These are phyloP conservation scores for Platyscapa corneri DNA, from an alignment of 1,140 invertebrate genomes.

Conservation along the genomic window DNA sequence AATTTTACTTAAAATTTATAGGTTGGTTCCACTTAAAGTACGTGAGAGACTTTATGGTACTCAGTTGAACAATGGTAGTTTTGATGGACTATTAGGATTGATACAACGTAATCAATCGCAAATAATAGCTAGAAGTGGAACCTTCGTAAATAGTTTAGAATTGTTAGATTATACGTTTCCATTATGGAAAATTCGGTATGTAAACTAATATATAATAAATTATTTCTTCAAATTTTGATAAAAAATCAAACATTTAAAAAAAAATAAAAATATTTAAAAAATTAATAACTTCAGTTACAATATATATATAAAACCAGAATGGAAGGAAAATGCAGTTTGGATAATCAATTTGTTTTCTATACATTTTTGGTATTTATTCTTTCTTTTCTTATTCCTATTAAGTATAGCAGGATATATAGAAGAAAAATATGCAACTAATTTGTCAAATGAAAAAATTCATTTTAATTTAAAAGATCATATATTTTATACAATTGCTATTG, in stretches of 20 bases:
- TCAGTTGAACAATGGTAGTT: slow-evolving; percentile 42
- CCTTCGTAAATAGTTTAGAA: neutral
- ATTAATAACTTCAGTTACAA: slow-evolving; percentile 53
- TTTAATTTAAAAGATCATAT: slow-evolving; percentile 59
- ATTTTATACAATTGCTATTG: slow-evolving; percentile 56
- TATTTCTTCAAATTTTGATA: neutral
- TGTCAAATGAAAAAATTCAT: neutral
- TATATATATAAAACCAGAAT: slow-evolving; percentile 57
- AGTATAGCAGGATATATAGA: slow-evolving; percentile 54
- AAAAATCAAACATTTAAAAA: neutral
- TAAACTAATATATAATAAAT: slow-evolving; percentile 5
- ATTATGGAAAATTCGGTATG: slow-evolving; percentile 53
- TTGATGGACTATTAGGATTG: slow-evolving; percentile 53
- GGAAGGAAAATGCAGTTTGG: slow-evolving; percentile 54
- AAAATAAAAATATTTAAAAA: neutral
- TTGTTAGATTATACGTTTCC: slow-evolving; percentile 56
- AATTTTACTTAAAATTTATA: slow-evolving; percentile 28
- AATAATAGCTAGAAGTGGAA: slow-evolving; percentile 53
- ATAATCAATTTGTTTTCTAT: slow-evolving; percentile 55
- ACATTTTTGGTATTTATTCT: slow-evolving; percentile 53
- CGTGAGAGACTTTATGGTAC: slow-evolving; percentile 33
- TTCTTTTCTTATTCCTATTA: slow-evolving; percentile 51
- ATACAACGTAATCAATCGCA: slow-evolving; percentile 56
- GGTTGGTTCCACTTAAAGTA: slow-evolving; percentile 51
- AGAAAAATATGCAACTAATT: slow-evolving; percentile 45